A percentile compares a stretch with the other conserved stretches of the same genome.
phyloP scores from a whole-genome alignment of 2,797 vertebrate species.

The Falco novaeseelandiae region DNA sequence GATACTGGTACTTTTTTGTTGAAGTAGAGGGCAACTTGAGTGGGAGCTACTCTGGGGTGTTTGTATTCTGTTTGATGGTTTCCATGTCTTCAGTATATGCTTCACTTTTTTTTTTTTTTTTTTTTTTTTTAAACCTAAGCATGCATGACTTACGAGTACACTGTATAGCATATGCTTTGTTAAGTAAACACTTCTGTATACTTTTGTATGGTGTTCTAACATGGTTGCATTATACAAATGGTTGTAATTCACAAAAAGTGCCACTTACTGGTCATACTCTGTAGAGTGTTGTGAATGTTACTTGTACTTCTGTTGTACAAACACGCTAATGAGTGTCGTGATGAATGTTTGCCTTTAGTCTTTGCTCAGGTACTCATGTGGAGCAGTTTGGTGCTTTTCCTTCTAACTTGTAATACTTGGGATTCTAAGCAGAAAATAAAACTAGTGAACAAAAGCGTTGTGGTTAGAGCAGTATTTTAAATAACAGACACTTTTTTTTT shows the following conservation, averaged over 20 bases:
- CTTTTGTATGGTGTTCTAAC: constrained; percentile 45
- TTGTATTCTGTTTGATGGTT: not conserved
- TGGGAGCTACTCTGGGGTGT: not conserved
- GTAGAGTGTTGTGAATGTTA: constrained; percentile 28
- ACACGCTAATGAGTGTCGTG: not conserved
- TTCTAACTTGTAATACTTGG: constrained; percentile 53
- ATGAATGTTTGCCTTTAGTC: constrained; percentile 62
- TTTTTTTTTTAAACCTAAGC: not conserved
- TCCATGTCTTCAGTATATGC: not conserved
- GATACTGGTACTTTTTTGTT: not conserved
- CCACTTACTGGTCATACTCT: constrained; percentile 13
- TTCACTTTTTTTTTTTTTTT: not conserved
- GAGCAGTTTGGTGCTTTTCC: constrained; percentile 72
- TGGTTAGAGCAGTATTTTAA: not conserved
- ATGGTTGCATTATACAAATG: constrained; percentile 21
- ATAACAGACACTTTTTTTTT: not conserved
- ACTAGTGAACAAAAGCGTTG: constrained; percentile 16
- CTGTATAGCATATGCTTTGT: constrained; percentile 16
- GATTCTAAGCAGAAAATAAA: constrained; percentile 74
- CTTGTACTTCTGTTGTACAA: constrained; percentile 15
- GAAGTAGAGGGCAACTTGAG: not conserved
- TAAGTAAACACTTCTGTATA: constrained; percentile 33
- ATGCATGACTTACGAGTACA: constrained; percentile 33
- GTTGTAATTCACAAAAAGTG: constrained; percentile 65
- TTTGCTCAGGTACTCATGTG: constrained; percentile 74